Percentiles rank a stretch among this genome's conserved stretches.
These are phyloP conservation scores for Vombatus ursinus DNA, from an alignment of 2,113 vertebrate species.

Conservation along the genomic window DNA sequence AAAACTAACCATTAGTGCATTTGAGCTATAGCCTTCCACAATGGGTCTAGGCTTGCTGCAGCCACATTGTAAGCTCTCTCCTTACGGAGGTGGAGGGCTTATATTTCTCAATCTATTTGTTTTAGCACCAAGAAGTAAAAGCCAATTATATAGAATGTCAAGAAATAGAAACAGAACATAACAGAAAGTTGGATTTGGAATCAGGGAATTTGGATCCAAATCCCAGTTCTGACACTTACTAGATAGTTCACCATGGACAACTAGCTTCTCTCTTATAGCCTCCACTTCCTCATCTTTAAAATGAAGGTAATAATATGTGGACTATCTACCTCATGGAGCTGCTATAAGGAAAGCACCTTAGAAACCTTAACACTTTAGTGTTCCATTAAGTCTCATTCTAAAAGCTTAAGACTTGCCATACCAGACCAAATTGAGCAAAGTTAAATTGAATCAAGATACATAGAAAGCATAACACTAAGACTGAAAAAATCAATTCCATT, in stretches of 20 bases:
- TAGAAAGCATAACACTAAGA: too few relatives aligned
- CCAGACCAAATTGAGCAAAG: too few relatives aligned
- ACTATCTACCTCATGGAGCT: neutral
- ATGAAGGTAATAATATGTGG: neutral
- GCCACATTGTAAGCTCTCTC: constrained; percentile 11
- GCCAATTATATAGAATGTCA: neutral
- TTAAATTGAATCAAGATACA: too few relatives aligned
- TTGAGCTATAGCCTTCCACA: constrained; percentile 38
- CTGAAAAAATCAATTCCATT: too few relatives aligned
- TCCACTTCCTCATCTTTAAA: neutral
- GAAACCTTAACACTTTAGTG: too few relatives aligned
- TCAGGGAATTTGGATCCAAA: neutral
- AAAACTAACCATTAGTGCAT: constrained; percentile 55
- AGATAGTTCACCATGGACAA: neutral
- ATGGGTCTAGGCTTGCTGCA: constrained; percentile 39
- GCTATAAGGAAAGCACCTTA: neutral
- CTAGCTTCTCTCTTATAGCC: neutral
- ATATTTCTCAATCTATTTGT: constrained; percentile 14
- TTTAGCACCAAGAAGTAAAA: constrained; percentile 29
- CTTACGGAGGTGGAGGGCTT: neutral
- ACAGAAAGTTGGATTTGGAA: neutral
- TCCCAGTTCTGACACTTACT: neutral
- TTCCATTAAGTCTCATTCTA: too few relatives aligned
- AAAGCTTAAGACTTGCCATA: too few relatives aligned
- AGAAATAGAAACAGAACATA: neutral